phyloP scores from a whole-genome alignment of 2,888 invertebrate species.

The Lottia gigantea region DNA sequence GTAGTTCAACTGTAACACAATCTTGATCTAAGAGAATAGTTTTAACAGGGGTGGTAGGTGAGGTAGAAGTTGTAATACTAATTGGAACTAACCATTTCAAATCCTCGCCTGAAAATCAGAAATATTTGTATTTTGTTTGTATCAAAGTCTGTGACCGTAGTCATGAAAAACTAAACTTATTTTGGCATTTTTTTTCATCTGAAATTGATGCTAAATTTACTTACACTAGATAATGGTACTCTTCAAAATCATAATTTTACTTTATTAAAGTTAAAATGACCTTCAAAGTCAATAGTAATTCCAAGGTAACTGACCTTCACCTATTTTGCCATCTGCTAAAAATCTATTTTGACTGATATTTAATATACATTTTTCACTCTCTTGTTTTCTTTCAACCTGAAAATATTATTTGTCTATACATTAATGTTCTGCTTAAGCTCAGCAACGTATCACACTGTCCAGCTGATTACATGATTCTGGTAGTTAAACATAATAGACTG shows the following conservation, averaged over 20 bases:
- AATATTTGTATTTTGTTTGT: no score
- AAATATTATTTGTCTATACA: not conserved
- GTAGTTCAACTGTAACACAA: slow-evolving; percentile 78
- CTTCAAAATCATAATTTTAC: no score
- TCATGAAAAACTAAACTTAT: no score
- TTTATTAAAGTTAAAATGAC: no score
- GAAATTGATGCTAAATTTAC: no score
- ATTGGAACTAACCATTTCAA: slow-evolving; percentile 90
- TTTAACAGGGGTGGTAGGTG: slow-evolving; percentile 75
- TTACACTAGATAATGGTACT: no score
- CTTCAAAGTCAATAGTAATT: not conserved
- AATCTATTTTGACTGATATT: slow-evolving; percentile 85
- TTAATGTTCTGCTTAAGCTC: no score
- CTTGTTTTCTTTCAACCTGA: slow-evolving; percentile 59
- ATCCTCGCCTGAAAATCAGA: slow-evolving; percentile 69
- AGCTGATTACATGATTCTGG: no score
- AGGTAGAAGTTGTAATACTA: slow-evolving; percentile 80
- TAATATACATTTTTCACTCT: slow-evolving; percentile 74
- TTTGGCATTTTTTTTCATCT: no score
- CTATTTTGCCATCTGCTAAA: slow-evolving; percentile 80
- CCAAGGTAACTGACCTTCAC: slow-evolving; percentile 36
- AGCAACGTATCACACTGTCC: no score
- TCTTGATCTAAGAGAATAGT: slow-evolving; percentile 74
- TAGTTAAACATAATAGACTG: no score
- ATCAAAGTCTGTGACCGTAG: no score